Percentiles rank a stretch among this genome's conserved stretches.
phyloP scores from a whole-genome alignment of 2,797 vertebrate genomes.

The Muscicapa striata region DNA sequence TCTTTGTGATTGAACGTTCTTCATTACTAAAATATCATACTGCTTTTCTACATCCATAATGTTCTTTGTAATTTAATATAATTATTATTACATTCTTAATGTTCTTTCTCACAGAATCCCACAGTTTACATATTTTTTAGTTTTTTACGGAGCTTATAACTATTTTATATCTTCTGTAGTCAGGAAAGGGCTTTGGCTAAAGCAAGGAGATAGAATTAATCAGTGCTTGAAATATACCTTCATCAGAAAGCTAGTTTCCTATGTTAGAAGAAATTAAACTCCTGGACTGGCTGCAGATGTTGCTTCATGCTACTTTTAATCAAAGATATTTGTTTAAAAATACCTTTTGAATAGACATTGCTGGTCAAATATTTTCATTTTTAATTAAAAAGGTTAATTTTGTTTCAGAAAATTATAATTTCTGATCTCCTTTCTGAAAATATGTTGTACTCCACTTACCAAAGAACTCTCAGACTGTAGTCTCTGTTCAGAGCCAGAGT shows the following conservation, averaged over 20 bases:
- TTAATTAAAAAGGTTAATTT: not conserved
- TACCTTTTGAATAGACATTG: not conserved
- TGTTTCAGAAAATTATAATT: not conserved
- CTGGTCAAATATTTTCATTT: not conserved
- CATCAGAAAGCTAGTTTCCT: not conserved
- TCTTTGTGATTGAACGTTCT: not conserved
- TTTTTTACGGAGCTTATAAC: not conserved
- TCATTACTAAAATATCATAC: not conserved
- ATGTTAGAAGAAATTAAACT: not conserved
- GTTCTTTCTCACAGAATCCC: not conserved
- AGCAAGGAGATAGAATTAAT: not conserved
- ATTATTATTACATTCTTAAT: not conserved
- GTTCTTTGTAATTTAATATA: not conserved
- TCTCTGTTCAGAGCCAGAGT: not conserved
- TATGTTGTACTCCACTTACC: not conserved
- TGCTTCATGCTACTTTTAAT: not conserved
- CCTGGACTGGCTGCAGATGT: not conserved
- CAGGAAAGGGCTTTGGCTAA: not conserved
- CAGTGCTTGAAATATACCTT: not conserved
- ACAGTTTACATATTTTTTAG: not conserved
- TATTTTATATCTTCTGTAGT: not conserved
- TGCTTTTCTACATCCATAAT: not conserved
- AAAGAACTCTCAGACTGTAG: not conserved
- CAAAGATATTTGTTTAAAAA: not conserved
- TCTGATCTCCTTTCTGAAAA: not conserved